A percentile compares a stretch with the other conserved stretches of the same genome.
phyloP scores from a whole-genome alignment of 2,113 vertebrate genomes.

The Psephotus haematonotus region DNA sequence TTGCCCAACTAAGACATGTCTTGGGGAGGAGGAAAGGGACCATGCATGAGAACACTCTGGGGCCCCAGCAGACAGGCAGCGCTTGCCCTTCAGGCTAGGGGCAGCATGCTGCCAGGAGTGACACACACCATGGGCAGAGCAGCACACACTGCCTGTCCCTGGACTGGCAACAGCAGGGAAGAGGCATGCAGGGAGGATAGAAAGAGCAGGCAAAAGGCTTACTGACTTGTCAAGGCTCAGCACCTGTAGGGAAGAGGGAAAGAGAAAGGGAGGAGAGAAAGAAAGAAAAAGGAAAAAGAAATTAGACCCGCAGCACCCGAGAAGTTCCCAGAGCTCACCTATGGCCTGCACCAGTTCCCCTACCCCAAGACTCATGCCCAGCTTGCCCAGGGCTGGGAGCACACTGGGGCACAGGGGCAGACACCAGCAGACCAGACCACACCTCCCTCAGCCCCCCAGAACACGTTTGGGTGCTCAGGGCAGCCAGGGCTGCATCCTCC shows the following conservation, averaged over 20 bases:
- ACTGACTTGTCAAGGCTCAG: conserved; percentile 96
- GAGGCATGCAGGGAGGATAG: conserved; percentile 34
- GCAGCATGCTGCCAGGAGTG: not conserved
- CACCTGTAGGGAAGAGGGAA: conserved; percentile 82
- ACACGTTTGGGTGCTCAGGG: not conserved
- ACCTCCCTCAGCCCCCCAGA: not conserved
- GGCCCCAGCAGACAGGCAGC: not conserved
- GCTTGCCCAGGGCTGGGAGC: not conserved
- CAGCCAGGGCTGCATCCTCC: not conserved
- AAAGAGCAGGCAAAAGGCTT: conserved; percentile 72
- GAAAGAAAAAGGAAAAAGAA: conserved; percentile 56
- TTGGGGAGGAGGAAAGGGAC: not conserved
- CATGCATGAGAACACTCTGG: not conserved
- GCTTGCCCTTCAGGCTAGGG: not conserved
- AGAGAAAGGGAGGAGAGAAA: conserved; percentile 63
- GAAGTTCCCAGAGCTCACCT: not conserved
- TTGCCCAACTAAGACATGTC: accelerated
- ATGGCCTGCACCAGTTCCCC: not conserved
- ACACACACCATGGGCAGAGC: not conserved
- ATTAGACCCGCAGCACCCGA: conserved; percentile 39
- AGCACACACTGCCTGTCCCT: accelerated
- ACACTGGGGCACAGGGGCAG: not conserved
- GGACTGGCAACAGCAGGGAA: not conserved
- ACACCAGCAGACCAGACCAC: accelerated
- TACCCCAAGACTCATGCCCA: not conserved